Conservation (phyloP, 1,140 invertebrate species). For the Steinernema feltiae region DNA sequence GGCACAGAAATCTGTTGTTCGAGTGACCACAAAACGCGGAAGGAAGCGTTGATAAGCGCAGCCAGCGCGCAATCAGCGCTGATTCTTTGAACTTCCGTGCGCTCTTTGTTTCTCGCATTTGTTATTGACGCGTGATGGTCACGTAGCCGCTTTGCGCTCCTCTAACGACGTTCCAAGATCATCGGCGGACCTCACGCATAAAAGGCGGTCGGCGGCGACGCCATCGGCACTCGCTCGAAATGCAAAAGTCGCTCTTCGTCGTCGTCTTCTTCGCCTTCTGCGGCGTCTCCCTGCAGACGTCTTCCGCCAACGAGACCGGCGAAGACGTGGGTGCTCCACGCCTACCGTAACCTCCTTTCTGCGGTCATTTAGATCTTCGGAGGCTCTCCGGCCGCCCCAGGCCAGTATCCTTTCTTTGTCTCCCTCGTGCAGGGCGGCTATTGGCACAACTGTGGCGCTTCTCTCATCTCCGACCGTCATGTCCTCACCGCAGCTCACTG, state of each 20-base stretch:
- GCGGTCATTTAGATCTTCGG: not conserved
- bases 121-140: too few relatives aligned
- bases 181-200: too few relatives aligned
- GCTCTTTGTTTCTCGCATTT: too few relatives aligned
- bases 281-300: not conserved
- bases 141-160: too few relatives aligned
- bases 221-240: not conserved
- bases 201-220: not conserved
- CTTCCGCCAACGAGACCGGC: not conserved
- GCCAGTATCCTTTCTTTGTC: conserved; percentile 2
- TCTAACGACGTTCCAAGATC: too few relatives aligned
- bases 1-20: too few relatives aligned
- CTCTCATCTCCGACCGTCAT: not conserved
- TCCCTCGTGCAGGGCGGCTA: not conserved
- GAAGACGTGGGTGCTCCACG: not conserved
- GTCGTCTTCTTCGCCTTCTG: not conserved
- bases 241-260: not conserved
- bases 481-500: not conserved
- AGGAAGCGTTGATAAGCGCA: too few relatives aligned
- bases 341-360: not conserved
- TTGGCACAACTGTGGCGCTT: not conserved
- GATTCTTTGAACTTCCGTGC: too few relatives aligned
- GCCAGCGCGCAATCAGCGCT: too few relatives aligned
- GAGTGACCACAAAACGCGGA: too few relatives aligned
- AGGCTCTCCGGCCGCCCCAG: not conserved